Evolutionary conservation across 1,140 invertebrate genomes (phyloP), one percentile per base, ranked within the genome.

Genomic region (Cydia amplana): DNA sequence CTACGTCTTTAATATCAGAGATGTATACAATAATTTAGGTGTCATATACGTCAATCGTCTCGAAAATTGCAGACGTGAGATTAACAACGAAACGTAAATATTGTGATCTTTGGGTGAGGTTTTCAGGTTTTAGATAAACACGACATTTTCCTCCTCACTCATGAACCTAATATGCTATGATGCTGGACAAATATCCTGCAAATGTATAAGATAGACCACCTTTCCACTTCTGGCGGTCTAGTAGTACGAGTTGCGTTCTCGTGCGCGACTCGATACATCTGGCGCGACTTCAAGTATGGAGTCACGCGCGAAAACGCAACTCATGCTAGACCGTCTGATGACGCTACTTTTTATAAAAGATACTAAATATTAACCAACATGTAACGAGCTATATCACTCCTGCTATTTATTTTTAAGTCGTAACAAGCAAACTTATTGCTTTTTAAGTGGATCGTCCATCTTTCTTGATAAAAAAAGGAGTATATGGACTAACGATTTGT

Each of bases 11-110:
- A 32, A 70, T 18, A 70, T 70, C 2, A 18, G 12, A 28, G 23
- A 40, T 55, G n/a, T 51, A 25, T 51, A 74, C n/a, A 67, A 51
- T 49, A 67, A 51, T 49, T 51, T 60, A 18, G 28, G 32, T 73
- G 75, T 28, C 25, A 77, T 20, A n/a, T 77, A 73, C 75, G 75
- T 77, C 75, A 74, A 63, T 51, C 67, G 16, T 73, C 20, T 20
- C 28, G 28, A 36, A 63, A 77, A 74, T 25, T n/a, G 32, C 23
- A 73, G 18, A 43, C 12, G 23, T 23, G 55, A 1, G 55, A 12
- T 60, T 55, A 55, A 23, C 55, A 60, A 23, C 3, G 55, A 18
- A 60, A 60, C 18, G 55, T 60, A 60, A 60, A 60, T 60, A 60
- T 60, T 60, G 0, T 60, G 55, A 7, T 60, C 7, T 60, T 23